Evolutionary conservation across 2,113 vertebrate species (phyloP), one percentile per base, ranked within the genome.

Genomic region (Anarhynchus alexandrinus): DNA sequence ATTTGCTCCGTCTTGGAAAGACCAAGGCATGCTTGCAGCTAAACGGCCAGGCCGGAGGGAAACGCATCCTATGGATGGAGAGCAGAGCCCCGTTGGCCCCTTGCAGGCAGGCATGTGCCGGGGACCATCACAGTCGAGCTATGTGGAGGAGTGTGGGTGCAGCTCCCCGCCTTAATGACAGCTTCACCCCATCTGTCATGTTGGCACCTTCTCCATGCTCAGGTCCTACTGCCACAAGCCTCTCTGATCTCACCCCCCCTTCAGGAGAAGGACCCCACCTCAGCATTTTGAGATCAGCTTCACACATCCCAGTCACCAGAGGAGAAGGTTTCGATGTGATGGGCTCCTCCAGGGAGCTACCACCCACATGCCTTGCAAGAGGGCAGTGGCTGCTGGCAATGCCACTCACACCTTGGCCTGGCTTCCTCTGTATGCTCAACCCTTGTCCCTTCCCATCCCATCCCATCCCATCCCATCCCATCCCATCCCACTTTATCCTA

Each of bases 91-190:
- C 2, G 4, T 43, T 57, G 49, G n/a, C 34, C 22, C 12, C 29
- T 52, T 11, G 6, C 43, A 70, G 30, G 30, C 27, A 59, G 43
- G 34, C 10, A 54, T 3, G 4, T 18, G 6, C 38, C 8, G 13
- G 26, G n/a, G 14, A 51, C 29, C 38, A 47, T 5, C 6, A 4
- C 0, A 0, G 1, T 1, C 15, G 15, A 65, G 54, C 0, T 5
- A 29, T 49, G 57, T 14, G 64, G 23, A 58, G 58, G 23, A 47
- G 51, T 0, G 3, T 36, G n/a, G n/a, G 11, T 45, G 47, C 65
- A 88, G 47, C 21, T 82, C 18, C 16, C 6, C 26, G 27, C 30
- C n/a, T 21, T 47, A 54, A 30, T 5, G 14, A 54, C 52, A 73
- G 15, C 47, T 88, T 83, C 29, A 47, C 13, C n/a, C 42, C 9